Conservation (phyloP, 2,113 vertebrate genomes). For the Nannobrachium achirus region DNA sequence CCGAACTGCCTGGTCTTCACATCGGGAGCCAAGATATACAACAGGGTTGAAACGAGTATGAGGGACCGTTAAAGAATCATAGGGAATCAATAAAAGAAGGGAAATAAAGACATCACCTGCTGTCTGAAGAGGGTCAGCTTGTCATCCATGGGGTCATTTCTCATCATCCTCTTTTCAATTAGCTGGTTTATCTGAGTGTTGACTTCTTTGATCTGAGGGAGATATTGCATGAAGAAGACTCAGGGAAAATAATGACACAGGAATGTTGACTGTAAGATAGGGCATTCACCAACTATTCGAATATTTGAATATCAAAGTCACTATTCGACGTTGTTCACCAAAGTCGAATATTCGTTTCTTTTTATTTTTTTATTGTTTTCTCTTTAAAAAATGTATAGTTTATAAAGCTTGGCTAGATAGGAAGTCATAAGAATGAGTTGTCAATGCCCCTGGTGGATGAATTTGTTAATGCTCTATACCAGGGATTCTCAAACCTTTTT, state of each 20-base stretch:
- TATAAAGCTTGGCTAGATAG: no score
- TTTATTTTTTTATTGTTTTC: no score
- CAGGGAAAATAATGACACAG: neutral
- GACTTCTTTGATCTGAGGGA: conserved; percentile 84
- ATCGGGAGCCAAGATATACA: neutral
- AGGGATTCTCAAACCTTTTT: no score
- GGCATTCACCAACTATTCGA: no score
- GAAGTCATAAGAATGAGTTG: no score
- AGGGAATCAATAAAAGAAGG: neutral
- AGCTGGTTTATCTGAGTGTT: conserved; percentile 89
- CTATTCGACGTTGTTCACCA: no score
- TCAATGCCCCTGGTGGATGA: no score
- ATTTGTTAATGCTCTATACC: no score
- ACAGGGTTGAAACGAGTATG: neutral
- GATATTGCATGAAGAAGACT: neutral
- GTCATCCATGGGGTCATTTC: conserved; percentile 89
- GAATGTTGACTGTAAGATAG: no score
- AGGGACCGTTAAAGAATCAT: neutral
- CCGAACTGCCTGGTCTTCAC: neutral
- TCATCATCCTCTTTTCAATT: conserved; percentile 93
- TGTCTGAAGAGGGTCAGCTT: conserved; percentile 93
- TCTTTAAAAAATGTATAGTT: no score
- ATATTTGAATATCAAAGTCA: no score
- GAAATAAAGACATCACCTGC: conserved; percentile 81
- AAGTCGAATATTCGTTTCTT: no score